Evolutionary conservation across 2,888 invertebrate species (phyloP).

Genomic region (Platycnemis pennipes): DNA sequence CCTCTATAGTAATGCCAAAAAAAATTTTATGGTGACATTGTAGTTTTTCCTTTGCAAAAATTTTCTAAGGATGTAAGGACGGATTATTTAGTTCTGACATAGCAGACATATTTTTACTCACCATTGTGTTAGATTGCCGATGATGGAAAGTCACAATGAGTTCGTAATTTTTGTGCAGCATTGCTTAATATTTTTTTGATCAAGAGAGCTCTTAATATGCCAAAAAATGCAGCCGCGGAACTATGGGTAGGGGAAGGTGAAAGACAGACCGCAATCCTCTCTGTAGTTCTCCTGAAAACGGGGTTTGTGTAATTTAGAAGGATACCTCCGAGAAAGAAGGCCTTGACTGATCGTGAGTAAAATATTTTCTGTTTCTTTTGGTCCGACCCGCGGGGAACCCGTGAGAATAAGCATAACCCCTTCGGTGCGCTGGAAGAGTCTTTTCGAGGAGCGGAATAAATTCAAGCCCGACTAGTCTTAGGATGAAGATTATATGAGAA

Average conservation of each 20-base stretch:
- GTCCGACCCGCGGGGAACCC: neutral
- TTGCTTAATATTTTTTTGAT: neutral
- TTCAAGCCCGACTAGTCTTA: neutral
- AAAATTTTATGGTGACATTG: too few relatives aligned
- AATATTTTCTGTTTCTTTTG: neutral
- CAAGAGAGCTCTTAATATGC: neutral
- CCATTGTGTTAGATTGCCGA: too few relatives aligned
- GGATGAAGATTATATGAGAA: constrained; percentile 21
- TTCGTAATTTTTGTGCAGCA: neutral
- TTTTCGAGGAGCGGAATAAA: neutral
- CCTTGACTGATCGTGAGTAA: neutral
- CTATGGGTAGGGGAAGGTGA: neutral
- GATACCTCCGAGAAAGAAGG: neutral
- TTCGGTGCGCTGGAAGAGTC: neutral
- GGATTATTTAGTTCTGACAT: too few relatives aligned
- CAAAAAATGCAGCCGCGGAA: neutral
- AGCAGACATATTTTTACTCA: too few relatives aligned
- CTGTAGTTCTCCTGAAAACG: neutral
- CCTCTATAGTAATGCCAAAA: too few relatives aligned
- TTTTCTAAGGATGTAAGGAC: too few relatives aligned
- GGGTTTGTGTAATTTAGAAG: neutral
- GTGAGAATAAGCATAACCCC: neutral
- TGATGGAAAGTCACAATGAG: too few relatives aligned
- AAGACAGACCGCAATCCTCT: neutral
- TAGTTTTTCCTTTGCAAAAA: too few relatives aligned